Conservation (phyloP, 1,140 invertebrate genomes). For the Eupeodes corollae region DNA sequence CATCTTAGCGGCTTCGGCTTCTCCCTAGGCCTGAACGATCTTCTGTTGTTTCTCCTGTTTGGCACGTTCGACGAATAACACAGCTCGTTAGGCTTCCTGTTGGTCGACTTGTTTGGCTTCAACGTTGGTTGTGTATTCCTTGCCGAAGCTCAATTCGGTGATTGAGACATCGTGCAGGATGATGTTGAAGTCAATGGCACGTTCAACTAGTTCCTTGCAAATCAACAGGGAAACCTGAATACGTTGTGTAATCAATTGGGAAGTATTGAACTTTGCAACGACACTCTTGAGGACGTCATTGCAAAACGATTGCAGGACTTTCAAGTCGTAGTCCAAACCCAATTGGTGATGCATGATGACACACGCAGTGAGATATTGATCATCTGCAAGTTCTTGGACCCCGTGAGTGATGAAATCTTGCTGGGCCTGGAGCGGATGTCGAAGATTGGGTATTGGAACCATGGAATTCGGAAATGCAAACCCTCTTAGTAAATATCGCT, state of each 20-base stretch:
- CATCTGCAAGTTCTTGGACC: slow-evolving; percentile 99
- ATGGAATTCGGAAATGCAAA: slow-evolving; percentile 92
- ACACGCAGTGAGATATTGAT: slow-evolving; percentile 97
- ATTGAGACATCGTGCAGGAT: slow-evolving; percentile 99
- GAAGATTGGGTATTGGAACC: slow-evolving; percentile 99
- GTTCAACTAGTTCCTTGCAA: slow-evolving; percentile 83
- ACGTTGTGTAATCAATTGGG: slow-evolving; percentile 96
- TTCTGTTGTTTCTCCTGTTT: slow-evolving; percentile 98
- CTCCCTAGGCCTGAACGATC: slow-evolving; percentile 99
- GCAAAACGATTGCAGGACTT: slow-evolving; percentile 93
- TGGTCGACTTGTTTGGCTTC: slow-evolving; percentile 99
- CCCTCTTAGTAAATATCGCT: slow-evolving; percentile 87
- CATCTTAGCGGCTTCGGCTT: slow-evolving; percentile 96
- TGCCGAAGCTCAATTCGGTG: slow-evolving; percentile 96
- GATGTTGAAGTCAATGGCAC: slow-evolving; percentile 97
- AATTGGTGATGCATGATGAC: slow-evolving; percentile 83
- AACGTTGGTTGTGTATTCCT: slow-evolving; percentile 98
- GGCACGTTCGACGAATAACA: slow-evolving; percentile 95
- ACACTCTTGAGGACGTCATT: slow-evolving; percentile 99
- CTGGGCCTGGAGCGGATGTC: slow-evolving; percentile 92
- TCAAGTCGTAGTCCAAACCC: slow-evolving; percentile 79
- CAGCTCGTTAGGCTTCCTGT: slow-evolving; percentile 97
- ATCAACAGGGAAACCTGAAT: slow-evolving; percentile 92
- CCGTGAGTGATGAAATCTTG: slow-evolving; percentile 94
- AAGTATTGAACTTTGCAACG: slow-evolving; percentile 99